phyloP scores from a whole-genome alignment of 30 jellyfish, hydroid and myxozoan genomes.

The Cassiopea xamachana region DNA sequence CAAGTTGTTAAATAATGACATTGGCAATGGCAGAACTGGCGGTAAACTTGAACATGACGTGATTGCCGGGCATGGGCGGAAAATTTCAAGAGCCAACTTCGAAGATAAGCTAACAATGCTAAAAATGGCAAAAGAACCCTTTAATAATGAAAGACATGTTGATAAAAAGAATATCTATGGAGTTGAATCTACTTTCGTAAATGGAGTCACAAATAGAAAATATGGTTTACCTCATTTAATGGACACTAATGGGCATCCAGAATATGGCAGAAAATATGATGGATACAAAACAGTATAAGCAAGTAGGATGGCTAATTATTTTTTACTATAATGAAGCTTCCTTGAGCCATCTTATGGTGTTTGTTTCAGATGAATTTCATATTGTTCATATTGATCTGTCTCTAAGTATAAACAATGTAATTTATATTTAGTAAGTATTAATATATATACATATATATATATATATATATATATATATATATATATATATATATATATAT shows the following conservation, averaged over 20 bases:
- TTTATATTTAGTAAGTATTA: too few species aligned
- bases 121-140: not conserved
- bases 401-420: too few species aligned
- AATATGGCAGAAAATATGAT: not conserved
- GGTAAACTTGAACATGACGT: not conserved
- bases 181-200: not conserved
- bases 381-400: too few species aligned
- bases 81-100: not conserved
- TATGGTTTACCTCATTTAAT: not conserved
- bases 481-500: too few species aligned
- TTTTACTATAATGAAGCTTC: too few species aligned
- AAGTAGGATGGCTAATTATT: too few species aligned
- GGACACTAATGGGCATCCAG: not conserved
- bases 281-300: not conserved
- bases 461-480: too few species aligned
- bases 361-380: too few species aligned
- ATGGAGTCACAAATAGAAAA: not conserved
- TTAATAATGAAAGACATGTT: not conserved
- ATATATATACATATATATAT: too few species aligned
- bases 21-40: not conserved
- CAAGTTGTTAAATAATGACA: not conserved
- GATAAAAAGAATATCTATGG: not conserved
- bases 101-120: not conserved
- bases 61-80: not conserved
- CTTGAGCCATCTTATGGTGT: too few species aligned